These are phyloP conservation scores for Chiroxiphia lanceolata DNA, from an alignment of 2,797 vertebrate genomes.

Conservation along the genomic window DNA sequence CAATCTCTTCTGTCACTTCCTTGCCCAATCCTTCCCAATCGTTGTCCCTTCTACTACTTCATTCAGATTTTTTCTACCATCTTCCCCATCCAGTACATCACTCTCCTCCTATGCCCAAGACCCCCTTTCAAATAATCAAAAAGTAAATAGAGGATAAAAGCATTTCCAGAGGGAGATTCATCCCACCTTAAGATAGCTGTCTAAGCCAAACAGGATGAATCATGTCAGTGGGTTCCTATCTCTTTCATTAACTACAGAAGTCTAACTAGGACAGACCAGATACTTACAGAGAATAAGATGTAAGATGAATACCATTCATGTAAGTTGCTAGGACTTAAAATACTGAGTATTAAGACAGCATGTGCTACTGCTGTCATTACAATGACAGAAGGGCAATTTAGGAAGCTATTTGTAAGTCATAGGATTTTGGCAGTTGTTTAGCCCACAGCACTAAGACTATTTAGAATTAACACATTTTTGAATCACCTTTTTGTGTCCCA, in stretches of 20 bases:
- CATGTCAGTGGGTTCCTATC: not conserved
- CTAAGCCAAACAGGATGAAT: not conserved
- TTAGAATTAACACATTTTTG: not conserved
- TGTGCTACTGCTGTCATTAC: not conserved
- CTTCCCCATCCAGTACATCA: not conserved
- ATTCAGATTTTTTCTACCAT: not conserved
- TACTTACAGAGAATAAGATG: not conserved
- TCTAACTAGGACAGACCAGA: not conserved
- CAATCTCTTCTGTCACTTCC: not conserved
- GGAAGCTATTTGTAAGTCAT: not conserved
- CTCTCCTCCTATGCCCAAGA: not conserved
- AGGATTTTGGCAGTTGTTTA: constrained; percentile 4
- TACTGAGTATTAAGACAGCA: not conserved
- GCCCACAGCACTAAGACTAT: not conserved
- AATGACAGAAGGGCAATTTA: not conserved
- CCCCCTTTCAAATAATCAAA: not conserved
- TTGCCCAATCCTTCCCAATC: not conserved
- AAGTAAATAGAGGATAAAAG: not conserved
- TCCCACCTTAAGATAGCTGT: not conserved
- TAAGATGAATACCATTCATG: not conserved
- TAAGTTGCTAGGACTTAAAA: not conserved
- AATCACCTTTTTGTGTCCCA: not conserved
- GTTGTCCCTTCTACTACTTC: not conserved
- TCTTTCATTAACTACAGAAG: not conserved
- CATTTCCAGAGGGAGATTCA: not conserved